phyloP scores from a whole-genome alignment of 2,888 invertebrate genomes.

The Therioaphis trifolii region DNA sequence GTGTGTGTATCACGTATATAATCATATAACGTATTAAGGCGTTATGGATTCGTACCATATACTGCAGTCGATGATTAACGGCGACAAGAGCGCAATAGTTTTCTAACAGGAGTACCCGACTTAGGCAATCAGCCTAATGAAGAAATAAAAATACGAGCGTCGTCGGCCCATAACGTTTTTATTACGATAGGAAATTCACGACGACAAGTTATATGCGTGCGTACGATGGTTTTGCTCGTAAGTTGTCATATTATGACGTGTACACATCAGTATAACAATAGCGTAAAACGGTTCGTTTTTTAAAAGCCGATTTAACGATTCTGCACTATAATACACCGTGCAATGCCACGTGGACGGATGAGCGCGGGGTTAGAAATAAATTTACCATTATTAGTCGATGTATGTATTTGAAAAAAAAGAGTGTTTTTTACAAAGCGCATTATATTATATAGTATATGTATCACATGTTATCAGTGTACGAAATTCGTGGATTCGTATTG shows the following conservation, averaged over 20 bases:
- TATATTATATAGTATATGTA: too few species aligned
- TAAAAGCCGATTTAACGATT: slow-evolving; percentile 6
- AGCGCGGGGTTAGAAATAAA: too few species aligned
- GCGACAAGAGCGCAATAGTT: slow-evolving; percentile 29
- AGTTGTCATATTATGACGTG: slow-evolving; percentile 1
- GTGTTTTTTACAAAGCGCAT: too few species aligned
- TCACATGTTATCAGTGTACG: too few species aligned
- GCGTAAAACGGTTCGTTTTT: background rate
- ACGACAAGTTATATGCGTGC: background rate
- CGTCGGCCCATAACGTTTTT: background rate
- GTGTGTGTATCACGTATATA: too few species aligned
- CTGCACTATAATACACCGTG: too few species aligned
- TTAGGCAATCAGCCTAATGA: slow-evolving; percentile 36
- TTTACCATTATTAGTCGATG: too few species aligned
- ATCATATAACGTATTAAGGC: slow-evolving; percentile 31
- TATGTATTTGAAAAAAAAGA: too few species aligned
- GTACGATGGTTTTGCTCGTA: slow-evolving; percentile 42
- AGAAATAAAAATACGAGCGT: slow-evolving; percentile 32
- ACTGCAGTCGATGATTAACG: slow-evolving; percentile 31
- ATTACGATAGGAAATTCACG: slow-evolving; percentile 24
- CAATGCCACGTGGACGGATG: too few species aligned
- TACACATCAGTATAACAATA: slow-evolving; percentile 19
- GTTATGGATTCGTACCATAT: slow-evolving; percentile 39
- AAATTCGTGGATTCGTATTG: too few species aligned
- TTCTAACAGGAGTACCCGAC: slow-evolving; percentile 19